phyloP scores from a whole-genome alignment of 92 coral and sea anemone genomes.

The Muricea muricata region DNA sequence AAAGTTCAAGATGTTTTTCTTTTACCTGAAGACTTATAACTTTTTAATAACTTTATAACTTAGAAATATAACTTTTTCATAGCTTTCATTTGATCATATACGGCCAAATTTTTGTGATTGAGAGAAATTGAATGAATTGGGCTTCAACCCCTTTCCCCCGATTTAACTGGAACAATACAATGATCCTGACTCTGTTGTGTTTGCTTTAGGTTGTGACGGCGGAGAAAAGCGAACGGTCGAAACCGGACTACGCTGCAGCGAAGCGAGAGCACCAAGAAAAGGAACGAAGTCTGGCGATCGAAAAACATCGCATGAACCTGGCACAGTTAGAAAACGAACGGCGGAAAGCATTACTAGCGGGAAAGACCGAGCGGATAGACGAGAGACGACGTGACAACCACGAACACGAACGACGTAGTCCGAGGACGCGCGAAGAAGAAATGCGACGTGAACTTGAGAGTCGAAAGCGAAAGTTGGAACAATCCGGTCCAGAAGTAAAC shows the following conservation, averaged over 20 bases:
- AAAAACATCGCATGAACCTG: conserved; percentile 59
- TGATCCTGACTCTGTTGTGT: too few relatives aligned
- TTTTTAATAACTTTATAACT: too few relatives aligned
- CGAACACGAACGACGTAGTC: conserved; percentile 67
- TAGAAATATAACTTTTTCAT: too few relatives aligned
- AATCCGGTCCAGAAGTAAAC: neutral
- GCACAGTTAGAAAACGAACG: conserved; percentile 35
- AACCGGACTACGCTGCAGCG: conserved; percentile 69
- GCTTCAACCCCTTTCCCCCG: too few relatives aligned
- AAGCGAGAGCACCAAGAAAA: conserved; percentile 74
- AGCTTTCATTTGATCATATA: too few relatives aligned
- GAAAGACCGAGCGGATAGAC: conserved; percentile 77
- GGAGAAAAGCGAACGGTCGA: conserved; percentile 33
- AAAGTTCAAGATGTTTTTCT: too few relatives aligned
- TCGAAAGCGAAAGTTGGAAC: neutral
- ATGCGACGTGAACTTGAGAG: conserved; percentile 16
- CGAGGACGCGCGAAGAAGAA: conserved; percentile 24
- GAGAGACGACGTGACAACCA: conserved; percentile 72
- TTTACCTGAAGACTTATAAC: too few relatives aligned
- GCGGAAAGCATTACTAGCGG: conserved; percentile 39
- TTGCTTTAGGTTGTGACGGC: conserved; percentile 73
- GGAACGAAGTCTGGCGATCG: conserved; percentile 82
- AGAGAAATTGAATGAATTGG: too few relatives aligned
- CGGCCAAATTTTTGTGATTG: too few relatives aligned
- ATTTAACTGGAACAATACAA: too few relatives aligned